A percentile compares a stretch with the other conserved stretches of the same genome.
phyloP scores from a whole-genome alignment of 1,140 invertebrate genomes.

The Mercenaria mercenaria region DNA sequence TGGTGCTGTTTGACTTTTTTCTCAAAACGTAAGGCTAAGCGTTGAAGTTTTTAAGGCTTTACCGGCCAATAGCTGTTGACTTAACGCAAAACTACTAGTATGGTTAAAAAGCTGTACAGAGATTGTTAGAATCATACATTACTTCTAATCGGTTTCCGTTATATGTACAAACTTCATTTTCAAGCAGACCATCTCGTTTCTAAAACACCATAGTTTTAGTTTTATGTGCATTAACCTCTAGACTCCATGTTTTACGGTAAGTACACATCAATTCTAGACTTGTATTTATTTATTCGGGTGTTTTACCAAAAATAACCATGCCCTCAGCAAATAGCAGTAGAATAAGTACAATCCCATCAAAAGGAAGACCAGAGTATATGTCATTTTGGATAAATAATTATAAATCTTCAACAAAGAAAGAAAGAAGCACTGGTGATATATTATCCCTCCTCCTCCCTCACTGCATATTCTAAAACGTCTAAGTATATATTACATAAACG shows the following conservation, averaged over 20 bases:
- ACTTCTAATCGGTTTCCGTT: neutral
- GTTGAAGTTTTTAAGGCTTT: slow-evolving; percentile 23
- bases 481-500: slow-evolving; percentile 12
- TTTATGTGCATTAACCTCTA: too few species aligned
- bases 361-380: slow-evolving; percentile 10
- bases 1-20: too few species aligned
- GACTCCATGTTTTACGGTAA: slow-evolving; percentile 43
- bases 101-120: slow-evolving; percentile 30
- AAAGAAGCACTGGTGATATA: slow-evolving; percentile 13
- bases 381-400: slow-evolving; percentile 25
- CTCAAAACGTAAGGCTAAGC: too few species aligned
- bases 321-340: slow-evolving; percentile 51
- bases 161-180: too few species aligned
- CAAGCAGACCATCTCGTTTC: too few species aligned
- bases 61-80: neutral
- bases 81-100: too few species aligned
- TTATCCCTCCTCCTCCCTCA: slow-evolving; percentile 6
- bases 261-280: slow-evolving; percentile 3
- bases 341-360: slow-evolving; percentile 43
- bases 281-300: slow-evolving; percentile 8
- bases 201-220: too few species aligned
- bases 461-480: slow-evolving; percentile 31
- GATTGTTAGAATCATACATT: slow-evolving; percentile 44
- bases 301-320: slow-evolving; percentile 40
- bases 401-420: slow-evolving; percentile 9